Conservation (phyloP, 2,113 vertebrate genomes). For the Zapornia atra region DNA sequence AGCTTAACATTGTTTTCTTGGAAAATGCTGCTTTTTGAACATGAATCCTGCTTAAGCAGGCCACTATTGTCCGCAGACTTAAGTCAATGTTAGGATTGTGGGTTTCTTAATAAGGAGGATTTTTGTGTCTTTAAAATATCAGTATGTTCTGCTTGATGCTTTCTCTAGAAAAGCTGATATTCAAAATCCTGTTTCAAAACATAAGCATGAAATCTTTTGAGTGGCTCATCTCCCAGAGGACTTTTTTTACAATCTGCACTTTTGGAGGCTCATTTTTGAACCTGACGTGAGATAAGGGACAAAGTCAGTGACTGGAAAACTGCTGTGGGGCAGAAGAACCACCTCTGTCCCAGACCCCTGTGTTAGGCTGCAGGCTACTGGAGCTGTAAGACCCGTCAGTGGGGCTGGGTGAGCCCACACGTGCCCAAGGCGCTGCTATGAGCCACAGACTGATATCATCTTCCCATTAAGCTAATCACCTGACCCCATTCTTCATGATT, state of each 20-base stretch:
- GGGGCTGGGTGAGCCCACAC: not conserved
- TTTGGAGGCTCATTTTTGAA: not conserved
- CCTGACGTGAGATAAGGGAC: not conserved
- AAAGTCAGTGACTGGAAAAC: not conserved
- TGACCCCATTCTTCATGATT: not conserved
- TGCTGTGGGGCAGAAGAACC: not conserved
- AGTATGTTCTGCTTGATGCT: not conserved
- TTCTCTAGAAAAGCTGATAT: not conserved
- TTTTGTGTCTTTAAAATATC: not conserved
- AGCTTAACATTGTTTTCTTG: not conserved
- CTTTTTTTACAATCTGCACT: not conserved
- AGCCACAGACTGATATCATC: not conserved
- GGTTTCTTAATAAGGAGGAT: not conserved
- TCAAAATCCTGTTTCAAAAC: not conserved
- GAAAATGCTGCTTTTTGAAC: not conserved
- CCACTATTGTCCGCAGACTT: not conserved
- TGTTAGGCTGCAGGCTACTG: not conserved
- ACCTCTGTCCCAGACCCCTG: rapidly evolving
- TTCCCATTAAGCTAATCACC: not conserved
- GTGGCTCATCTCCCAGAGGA: not conserved
- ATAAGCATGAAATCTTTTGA: not conserved
- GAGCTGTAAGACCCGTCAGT: not conserved
- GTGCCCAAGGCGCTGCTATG: rapidly evolving
- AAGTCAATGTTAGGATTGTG: not conserved
- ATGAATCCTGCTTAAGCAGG: not conserved